phyloP scores from a whole-genome alignment of 2,797 vertebrate species.

The Betta splendens region DNA sequence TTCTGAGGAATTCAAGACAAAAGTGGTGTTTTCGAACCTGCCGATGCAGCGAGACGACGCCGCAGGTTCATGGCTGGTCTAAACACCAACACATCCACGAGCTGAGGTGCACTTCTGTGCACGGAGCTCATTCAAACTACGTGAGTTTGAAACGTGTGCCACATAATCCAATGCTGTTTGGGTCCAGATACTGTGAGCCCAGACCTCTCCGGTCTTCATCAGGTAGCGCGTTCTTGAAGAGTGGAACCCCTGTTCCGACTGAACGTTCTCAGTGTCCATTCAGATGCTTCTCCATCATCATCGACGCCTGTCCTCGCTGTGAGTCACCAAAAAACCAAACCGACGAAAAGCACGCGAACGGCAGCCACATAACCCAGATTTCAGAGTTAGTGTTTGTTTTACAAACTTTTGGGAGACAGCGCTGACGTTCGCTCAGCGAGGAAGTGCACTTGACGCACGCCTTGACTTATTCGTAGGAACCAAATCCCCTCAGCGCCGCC shows the following conservation, averaged over 20 bases:
- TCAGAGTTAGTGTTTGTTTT: constrained; percentile 34
- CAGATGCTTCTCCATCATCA: not conserved
- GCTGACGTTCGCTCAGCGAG: constrained; percentile 11
- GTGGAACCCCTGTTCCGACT: no score
- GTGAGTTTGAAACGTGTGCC: no score
- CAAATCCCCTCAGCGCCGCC: constrained; percentile 30
- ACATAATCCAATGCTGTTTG: no score
- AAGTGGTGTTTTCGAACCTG: constrained; percentile 23
- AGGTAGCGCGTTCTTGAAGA: no score
- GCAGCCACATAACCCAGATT: constrained; percentile 28
- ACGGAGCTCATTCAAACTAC: no score
- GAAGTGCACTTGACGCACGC: constrained; percentile 28
- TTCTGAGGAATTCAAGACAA: constrained; percentile 11
- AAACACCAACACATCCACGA: not conserved
- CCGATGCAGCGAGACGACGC: constrained; percentile 5
- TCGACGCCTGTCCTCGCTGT: not conserved
- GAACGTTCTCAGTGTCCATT: no score
- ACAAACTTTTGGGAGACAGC: constrained; percentile 36
- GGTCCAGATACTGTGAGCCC: no score
- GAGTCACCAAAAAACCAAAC: constrained; percentile 7
- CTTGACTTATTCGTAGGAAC: constrained; percentile 31
- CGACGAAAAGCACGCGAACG: constrained; percentile 22
- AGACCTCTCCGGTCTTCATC: no score
- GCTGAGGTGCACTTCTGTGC: no score
- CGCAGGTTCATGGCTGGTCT: constrained; percentile 17